Conservation (phyloP, 2,113 vertebrate genomes). For the Poecile atricapillus region DNA sequence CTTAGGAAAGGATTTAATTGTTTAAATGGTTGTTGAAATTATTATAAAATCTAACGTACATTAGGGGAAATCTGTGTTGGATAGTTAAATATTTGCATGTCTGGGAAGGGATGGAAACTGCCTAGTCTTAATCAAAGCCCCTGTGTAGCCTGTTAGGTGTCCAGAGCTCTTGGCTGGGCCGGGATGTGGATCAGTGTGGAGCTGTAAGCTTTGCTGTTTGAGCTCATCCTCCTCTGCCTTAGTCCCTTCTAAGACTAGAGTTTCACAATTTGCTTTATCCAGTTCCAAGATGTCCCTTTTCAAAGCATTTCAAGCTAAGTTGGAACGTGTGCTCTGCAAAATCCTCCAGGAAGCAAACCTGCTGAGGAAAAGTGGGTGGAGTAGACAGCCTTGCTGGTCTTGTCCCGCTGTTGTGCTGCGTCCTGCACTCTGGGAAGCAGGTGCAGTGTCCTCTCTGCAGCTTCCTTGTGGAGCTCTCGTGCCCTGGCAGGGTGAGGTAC, state of each 20-base stretch:
- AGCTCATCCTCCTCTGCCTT: not conserved
- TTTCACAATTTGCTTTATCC: not conserved
- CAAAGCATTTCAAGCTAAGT: not conserved
- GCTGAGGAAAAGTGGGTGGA: not conserved
- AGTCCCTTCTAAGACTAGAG: accelerated
- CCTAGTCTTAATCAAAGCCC: not conserved
- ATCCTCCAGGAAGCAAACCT: not conserved
- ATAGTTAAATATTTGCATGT: not conserved
- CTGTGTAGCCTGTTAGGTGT: not conserved
- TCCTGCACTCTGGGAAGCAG: not conserved
- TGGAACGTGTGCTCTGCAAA: not conserved
- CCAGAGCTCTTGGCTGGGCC: not conserved
- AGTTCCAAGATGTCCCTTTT: not conserved
- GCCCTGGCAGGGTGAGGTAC: not conserved
- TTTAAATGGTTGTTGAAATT: not conserved
- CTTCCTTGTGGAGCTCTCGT: not conserved
- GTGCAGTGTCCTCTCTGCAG: not conserved
- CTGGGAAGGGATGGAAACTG: not conserved
- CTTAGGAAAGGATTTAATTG: not conserved
- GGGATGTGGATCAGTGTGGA: not conserved
- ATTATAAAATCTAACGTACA: not conserved
- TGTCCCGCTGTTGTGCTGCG: not conserved
- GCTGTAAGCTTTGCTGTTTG: not conserved
- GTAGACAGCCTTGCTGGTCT: not conserved
- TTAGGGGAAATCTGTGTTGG: not conserved